Base-by-base conservation (phyloP, 2,888 invertebrate genomes). In the Minunthozetes semirufus region DNA sequence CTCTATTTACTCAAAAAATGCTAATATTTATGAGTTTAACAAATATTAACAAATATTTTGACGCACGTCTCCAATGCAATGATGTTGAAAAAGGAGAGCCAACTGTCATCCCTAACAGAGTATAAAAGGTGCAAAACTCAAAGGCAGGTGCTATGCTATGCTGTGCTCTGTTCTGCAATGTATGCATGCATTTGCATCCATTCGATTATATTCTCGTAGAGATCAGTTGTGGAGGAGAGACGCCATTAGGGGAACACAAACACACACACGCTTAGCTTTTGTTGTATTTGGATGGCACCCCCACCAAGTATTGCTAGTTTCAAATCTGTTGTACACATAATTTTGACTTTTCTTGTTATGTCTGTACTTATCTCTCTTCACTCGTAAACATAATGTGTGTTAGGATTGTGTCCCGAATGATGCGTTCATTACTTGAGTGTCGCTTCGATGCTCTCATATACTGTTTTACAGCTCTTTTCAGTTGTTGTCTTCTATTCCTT, bases 401-500 rank as follows among this genome's bases (percentile, higher is more conserved):
- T 33, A 38, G 33, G 38, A 68, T 68, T 68, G 68, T 38, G 19
- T 68, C 42, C 33, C 33, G 22, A 46, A 8, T 42, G 66, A 46
- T 68, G 22, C 68, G 38, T 68, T 68, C 68, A 68, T 68, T 68
- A 68, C 68, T 68, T 46, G 42, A 68, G 68, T 68, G 68, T 68
- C 68, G 38, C 68, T 68, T 42, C 68, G 46, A 42, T 68, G 68
- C 68, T 42, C 68, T 42, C 5, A 3, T 29, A 56, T 56, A 22
- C 22, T 33, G 8, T 33, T 33, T 33, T 33, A 33, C 61, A 33
- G 33, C 33, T 6, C 61, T 68, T 68, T 3, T n/a, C 42, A 42
- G 33, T 68, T 46, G 38, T 42, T 42, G 42, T 38, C 68, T 68
- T 68, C 59, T 22, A 59, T 59, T 17, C 48, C n/a, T 48, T 59